Evolutionary conservation across 64 coral and sea anemone species (phyloP), one percentile per base, ranked within the genome.

Genomic region (Porites australiensis): DNA sequence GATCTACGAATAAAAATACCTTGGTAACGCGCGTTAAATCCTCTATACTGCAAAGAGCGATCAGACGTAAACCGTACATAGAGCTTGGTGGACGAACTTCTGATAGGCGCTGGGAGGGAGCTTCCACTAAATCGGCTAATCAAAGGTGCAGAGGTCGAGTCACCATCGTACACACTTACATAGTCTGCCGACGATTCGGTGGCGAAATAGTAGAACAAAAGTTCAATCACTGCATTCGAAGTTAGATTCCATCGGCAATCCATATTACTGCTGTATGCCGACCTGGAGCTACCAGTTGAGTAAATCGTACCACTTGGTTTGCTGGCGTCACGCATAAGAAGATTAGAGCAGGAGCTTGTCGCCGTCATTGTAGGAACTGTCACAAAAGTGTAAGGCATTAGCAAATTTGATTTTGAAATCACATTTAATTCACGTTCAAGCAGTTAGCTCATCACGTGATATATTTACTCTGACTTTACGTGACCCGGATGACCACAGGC

Each of bases 221-320:
- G 72, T 12, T 74, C 86, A 3, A 88, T 63, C 27, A 43, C 45
- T 18, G 55, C 52, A 55, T 87, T 87, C 12, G 86, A 88, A 0
- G 86, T 10, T 45, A 88, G 20, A 75, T 77, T 88, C 86, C 86
- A 88, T 55, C 12, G 10, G 44, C 86, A 88, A 37, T 88, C 20
- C 44, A 75, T 88, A 43, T 88, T 58, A 12, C 60, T 13, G 11
- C 23, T 21, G 71, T 88, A 88, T 4, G 3, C 10, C 45, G 44
- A 75, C 4, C 22, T 37, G 1, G 27, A 37, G 27, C 27, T 22
- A n/a, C 9, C 18, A 21, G 43, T 45, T 14, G 44, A 8, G 10
- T 75, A 45, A 5, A 49, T 75, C 5, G 49, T 75, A 18, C 72
- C 66, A 27, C 3, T 27, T 50, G 72, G 53, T 55, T 55, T 49